A percentile compares a stretch with the other conserved stretches of the same genome.
Conservation (phyloP, 2,113 vertebrate genomes). For the Xiphophorus maculatus region DNA sequence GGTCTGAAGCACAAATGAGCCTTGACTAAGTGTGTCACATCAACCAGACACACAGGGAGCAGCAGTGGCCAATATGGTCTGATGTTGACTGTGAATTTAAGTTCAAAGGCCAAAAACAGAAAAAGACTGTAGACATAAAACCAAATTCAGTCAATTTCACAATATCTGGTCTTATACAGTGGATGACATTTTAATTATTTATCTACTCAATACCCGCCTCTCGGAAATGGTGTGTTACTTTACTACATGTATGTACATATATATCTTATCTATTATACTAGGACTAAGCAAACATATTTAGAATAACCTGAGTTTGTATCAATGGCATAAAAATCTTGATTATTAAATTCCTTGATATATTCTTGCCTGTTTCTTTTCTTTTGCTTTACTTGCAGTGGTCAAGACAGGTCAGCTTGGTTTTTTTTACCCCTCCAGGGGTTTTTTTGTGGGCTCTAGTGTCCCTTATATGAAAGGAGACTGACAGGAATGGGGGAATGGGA, state of each 20-base stretch:
- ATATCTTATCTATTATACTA: too few relatives aligned
- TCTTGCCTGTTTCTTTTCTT: constrained; percentile 31
- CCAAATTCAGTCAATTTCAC: not conserved
- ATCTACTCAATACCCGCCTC: not conserved
- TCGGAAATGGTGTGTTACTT: not conserved
- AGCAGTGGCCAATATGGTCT: not conserved
- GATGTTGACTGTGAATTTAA: not conserved
- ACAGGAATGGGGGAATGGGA: too few relatives aligned
- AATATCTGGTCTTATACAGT: not conserved
- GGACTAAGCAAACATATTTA: too few relatives aligned
- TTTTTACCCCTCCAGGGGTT: too few relatives aligned
- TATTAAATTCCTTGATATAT: not conserved
- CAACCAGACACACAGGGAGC: not conserved
- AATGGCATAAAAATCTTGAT: not conserved
- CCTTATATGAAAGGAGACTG: too few relatives aligned
- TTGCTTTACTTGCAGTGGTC: constrained; percentile 44
- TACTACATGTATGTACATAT: not conserved
- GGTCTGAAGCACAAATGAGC: not conserved
- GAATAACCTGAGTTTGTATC: too few relatives aligned
- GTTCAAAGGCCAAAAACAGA: not conserved
- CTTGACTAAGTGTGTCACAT: not conserved
- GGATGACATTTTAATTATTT: not conserved
- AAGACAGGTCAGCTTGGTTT: constrained; percentile 51
- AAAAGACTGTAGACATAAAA: not conserved
- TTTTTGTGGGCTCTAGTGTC: too few relatives aligned